Evolutionary conservation across 2,113 vertebrate genomes (phyloP), one percentile per base, ranked within the genome.

Genomic region (Puffinus mauretanicus): DNA sequence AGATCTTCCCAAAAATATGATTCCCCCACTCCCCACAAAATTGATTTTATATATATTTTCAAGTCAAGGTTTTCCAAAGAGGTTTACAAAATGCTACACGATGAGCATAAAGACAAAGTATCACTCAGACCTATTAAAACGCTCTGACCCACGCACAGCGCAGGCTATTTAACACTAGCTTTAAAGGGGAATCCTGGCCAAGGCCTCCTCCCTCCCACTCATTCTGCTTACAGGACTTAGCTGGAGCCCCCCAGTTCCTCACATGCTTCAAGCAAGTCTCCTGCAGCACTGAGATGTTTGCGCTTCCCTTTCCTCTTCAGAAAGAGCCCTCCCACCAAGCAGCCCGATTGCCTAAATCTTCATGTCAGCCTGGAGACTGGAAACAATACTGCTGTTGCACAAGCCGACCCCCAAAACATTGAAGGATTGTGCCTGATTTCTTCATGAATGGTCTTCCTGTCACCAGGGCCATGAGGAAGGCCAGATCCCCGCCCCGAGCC

Each of bases 321-420:
- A 84, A 86, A 72, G 18, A 73, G 40, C 70, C 47, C 65, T 82
- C 75, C 66, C 3, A 6, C 71, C 46, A 78, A 82, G 82, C 44
- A 95, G 73, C 71, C 51, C 4, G 1, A 55, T 67, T 94, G 90
- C 88, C 92, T 92, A 82, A 83, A 88, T 93, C 54, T 90, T 91
- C 80, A 27, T 55, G 62, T 88, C 79, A 88, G 82, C 70, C 79
- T 55, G 29, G 58, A 12, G 51, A 62, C 76, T 90, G 75, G 75
- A 92, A 96, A 96, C 93, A 96, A 96, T 96, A 38, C 67, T 19
- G 22, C 54, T 77, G 51, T 97, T 96, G 90, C 85, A 85, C 47
- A 97, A 97, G 76, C 60, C 0, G 1, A 54, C 42, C 42, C 82
- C 75, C 81, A 76, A 65, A 91, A 95, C 71, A 66, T 38, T 58